Conservation (phyloP, 1,140 invertebrate species). For the Drosophila obscura region DNA sequence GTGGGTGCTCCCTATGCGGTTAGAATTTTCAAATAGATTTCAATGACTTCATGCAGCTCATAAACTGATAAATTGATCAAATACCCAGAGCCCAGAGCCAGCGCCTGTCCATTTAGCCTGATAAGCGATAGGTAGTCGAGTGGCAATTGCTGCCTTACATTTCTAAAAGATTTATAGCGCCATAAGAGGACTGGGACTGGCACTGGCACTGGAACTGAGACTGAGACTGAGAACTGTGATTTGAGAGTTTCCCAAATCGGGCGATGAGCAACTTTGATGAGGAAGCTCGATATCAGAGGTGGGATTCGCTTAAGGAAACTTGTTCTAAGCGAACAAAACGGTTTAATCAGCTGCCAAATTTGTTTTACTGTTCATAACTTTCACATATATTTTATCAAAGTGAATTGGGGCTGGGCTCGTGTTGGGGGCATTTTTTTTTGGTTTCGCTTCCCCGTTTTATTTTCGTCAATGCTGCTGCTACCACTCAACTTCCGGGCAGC, state of each 20-base stretch:
- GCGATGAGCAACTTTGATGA: constrained; percentile 51
- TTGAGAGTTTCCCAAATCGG: constrained; percentile 51
- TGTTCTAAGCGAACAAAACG: constrained; percentile 35
- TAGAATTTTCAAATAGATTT: constrained; percentile 26
- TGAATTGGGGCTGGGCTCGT: constrained; percentile 44
- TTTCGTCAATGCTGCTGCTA: constrained; percentile 43
- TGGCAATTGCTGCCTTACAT: constrained; percentile 59
- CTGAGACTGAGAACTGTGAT: neutral
- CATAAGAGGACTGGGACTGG: constrained; percentile 7
- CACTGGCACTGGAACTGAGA: neutral
- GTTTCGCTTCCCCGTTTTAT: constrained; percentile 70
- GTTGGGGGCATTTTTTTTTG: constrained; percentile 18
- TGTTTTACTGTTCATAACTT: constrained; percentile 31
- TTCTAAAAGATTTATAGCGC: constrained; percentile 57
- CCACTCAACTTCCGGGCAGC: constrained; percentile 49
- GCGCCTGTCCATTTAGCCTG: constrained; percentile 40
- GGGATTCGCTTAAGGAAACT: constrained; percentile 55
- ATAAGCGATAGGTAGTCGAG: constrained; percentile 53
- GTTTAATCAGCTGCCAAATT: constrained; percentile 61
- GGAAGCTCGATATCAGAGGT: neutral
- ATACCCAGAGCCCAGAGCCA: constrained; percentile 13
- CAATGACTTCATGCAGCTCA: constrained; percentile 44
- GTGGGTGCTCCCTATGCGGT: constrained; percentile 18
- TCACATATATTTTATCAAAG: constrained; percentile 9
- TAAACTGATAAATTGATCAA: constrained; percentile 15